phyloP scores from a whole-genome alignment of 2,888 invertebrate genomes.

The Monopis laevigella region DNA sequence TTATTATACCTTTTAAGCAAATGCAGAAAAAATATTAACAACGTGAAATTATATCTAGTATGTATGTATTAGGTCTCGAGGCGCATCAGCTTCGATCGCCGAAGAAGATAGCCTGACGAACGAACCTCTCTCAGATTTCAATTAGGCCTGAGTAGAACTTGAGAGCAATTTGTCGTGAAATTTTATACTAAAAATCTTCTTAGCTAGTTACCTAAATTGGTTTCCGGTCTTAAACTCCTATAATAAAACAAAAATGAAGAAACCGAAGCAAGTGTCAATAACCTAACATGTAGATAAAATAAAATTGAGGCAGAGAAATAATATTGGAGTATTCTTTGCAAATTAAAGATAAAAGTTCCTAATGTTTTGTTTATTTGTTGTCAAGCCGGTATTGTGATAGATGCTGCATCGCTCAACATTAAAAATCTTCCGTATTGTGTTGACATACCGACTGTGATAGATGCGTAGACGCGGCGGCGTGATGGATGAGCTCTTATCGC shows the following conservation, averaged over 20 bases:
- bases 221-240: no score
- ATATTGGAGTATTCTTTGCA: constrained; percentile 1
- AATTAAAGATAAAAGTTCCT: constrained; percentile 3
- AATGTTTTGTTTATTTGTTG: constrained; percentile 12
- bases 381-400: constrained; percentile 11
- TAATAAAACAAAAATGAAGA: no score
- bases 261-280: no score
- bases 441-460: constrained; percentile 27
- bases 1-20: no score
- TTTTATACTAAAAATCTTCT: constrained; percentile 9
- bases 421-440: constrained; percentile 41
- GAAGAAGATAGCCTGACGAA: constrained; percentile 11
- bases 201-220: constrained; percentile 4
- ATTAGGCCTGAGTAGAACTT: constrained; percentile 23
- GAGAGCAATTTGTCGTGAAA: constrained; percentile 18
- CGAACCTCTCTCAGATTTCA: constrained; percentile 19
- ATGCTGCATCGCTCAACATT: constrained; percentile 19
- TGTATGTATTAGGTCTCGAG: no score
- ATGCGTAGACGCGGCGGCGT: constrained; percentile 27
- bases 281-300: no score
- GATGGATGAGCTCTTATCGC: constrained; percentile 61
- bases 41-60: no score
- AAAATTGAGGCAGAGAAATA: background rate
- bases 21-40: no score
- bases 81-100: no score